These are phyloP conservation scores for Gallinago solitaria DNA, from an alignment of 2,797 vertebrate genomes.

Conservation along the genomic window DNA sequence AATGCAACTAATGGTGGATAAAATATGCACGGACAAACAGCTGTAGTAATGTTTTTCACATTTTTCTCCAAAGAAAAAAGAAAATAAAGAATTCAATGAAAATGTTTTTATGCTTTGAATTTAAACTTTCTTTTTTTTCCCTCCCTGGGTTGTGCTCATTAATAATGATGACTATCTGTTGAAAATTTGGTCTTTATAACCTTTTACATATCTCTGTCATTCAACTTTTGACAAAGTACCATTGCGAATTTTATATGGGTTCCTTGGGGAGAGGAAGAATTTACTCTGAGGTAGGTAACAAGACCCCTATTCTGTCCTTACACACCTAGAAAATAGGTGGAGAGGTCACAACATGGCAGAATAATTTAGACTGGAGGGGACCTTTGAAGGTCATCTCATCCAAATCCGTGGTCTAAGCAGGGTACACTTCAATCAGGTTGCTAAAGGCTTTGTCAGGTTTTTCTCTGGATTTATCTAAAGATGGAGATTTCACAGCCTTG, in stretches of 20 bases:
- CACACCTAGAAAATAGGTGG: background rate
- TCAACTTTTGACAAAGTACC: background rate
- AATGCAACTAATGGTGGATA: background rate
- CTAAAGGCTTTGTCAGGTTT: background rate
- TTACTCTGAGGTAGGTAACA: background rate
- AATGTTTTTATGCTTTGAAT: background rate
- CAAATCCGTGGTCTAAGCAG: background rate
- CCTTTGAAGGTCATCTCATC: background rate
- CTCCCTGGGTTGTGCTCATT: background rate
- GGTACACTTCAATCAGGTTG: background rate
- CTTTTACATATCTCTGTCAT: background rate
- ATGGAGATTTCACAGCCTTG: background rate
- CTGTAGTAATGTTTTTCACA: background rate
- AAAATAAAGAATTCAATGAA: background rate
- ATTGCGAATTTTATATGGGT: background rate
- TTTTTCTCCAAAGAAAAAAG: background rate
- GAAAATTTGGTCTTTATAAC: background rate
- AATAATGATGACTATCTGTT: background rate
- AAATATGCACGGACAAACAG: constrained; percentile 15
- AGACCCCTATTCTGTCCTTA: background rate
- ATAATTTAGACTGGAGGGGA: background rate
- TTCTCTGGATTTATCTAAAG: background rate
- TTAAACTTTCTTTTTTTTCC: background rate
- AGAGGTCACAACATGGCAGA: background rate
- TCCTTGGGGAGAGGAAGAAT: background rate